Conservation (phyloP, 35 echinoderm and acorn worm genomes). For the Nesometra sesokonis region DNA sequence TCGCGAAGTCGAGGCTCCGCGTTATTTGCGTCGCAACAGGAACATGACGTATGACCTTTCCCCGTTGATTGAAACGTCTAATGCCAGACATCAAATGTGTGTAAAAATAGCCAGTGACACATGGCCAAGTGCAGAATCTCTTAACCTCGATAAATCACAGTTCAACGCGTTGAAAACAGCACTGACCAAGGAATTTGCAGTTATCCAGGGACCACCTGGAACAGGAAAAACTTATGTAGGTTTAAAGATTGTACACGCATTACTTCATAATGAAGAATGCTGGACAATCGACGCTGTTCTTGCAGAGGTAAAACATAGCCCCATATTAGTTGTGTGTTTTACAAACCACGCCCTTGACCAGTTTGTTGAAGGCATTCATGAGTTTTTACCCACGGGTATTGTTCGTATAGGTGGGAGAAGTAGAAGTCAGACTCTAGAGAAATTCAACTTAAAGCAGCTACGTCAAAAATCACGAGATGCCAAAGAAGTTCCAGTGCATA, state of each 20-base stretch:
- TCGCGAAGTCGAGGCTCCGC: background rate
- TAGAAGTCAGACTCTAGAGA: conserved; percentile 56
- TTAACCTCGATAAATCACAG: conserved; percentile 64
- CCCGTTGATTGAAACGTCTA: conserved; percentile 11
- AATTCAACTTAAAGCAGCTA: conserved; percentile 50
- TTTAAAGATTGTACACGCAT: conserved; percentile 73
- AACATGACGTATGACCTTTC: conserved; percentile 26
- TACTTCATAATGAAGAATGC: conserved; percentile 45
- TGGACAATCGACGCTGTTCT: conserved; percentile 23
- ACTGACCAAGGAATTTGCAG: conserved; percentile 65
- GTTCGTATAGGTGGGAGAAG: conserved; percentile 83
- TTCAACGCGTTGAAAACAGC: conserved; percentile 54
- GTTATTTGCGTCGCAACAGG: conserved; percentile 11
- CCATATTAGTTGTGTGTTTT: conserved; percentile 70
- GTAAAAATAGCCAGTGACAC: background rate
- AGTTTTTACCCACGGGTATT: conserved; percentile 44
- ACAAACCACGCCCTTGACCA: conserved; percentile 99
- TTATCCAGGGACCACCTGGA: conserved; percentile 94
- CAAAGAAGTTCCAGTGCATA: background rate
- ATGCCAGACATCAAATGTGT: background rate
- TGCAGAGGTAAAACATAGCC: conserved; percentile 7
- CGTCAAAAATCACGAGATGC: background rate
- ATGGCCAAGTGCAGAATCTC: conserved; percentile 32
- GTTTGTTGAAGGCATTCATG: conserved; percentile 75
- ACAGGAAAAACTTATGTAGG: conserved; percentile 96